Base-by-base conservation (phyloP, 1,140 invertebrate species). In the Trichonephila clavata region DNA sequence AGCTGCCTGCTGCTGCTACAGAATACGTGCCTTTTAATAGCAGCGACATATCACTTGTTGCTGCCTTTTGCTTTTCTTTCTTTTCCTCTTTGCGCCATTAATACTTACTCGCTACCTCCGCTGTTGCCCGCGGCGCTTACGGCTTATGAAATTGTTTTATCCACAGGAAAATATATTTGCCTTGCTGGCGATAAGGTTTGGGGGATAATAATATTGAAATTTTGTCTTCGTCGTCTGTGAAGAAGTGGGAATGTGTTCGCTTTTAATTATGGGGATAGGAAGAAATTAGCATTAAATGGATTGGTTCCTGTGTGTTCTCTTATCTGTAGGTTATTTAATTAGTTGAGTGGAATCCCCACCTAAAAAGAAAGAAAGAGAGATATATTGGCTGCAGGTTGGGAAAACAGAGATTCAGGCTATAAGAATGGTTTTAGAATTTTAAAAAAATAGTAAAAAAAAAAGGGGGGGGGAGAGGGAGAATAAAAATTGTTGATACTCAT, bases 141-240 rank as follows among this genome's bases (percentile, higher is more conserved):
- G 13, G 68, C 77, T 90, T 59, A 81, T 81, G 77, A 90, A 81
- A 90, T 90, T 90, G 89, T 90, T 90, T 90, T 90, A 90, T 90
- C 60, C 14, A 20, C 3, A 7, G 50, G 57, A 63, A 89, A 81
- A 90, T 90, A 63, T 90, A 90, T 90, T 90, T 81, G 65, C 32
- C 21, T 27, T 61, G 27, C 27, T 43, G 27, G 2, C n/a, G 21
- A 43, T n/a, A 27, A 59, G 81, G 16, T 50, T n/a, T 57, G 57
- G 81, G 21, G 71, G 32, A 18, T 27, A 6, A 27, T 24, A 77
- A 32, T 77, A 77, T 84, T 84, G 43, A 59, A 60, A 59, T 84
- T 80, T 57, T 27, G 57, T 14, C 18, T 84, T 39, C 83, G 21
- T 21, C 57, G 16, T 24, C 8, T 1, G 43, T 84, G 71, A 32